These are phyloP conservation scores for Hymenopus coronatus DNA, from an alignment of 2,888 invertebrate species.

Conservation along the genomic window DNA sequence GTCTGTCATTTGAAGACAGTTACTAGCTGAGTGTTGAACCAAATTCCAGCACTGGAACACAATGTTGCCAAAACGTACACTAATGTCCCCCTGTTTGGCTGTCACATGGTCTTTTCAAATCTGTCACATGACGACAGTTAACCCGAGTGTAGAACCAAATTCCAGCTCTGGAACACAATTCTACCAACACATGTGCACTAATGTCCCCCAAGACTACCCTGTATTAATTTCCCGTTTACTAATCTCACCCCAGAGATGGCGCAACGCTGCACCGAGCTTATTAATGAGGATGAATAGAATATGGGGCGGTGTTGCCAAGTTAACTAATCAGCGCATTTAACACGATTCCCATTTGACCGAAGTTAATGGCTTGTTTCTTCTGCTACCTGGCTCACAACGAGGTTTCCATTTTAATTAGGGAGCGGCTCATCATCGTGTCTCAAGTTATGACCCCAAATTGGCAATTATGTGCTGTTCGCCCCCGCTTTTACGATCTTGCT, in stretches of 20 bases:
- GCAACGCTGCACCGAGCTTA: background rate
- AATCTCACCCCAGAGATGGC: background rate
- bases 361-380: background rate
- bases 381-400: background rate
- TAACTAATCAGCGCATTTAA: background rate
- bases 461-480: background rate
- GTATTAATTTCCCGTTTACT: background rate
- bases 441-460: background rate
- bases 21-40: no score
- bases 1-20: no score
- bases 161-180: no score
- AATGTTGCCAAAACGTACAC: no score
- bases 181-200: no score
- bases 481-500: background rate
- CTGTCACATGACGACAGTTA: no score
- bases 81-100: no score
- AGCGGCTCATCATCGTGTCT: background rate
- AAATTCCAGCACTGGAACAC: no score
- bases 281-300: no score
- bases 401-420: background rate
- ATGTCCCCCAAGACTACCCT: background rate
- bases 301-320: background rate
- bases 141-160: no score
- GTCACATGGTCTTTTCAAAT: no score
- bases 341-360: background rate